Evolutionary conservation across 2,113 vertebrate species (phyloP).

Genomic region (Xiphias gladius): DNA sequence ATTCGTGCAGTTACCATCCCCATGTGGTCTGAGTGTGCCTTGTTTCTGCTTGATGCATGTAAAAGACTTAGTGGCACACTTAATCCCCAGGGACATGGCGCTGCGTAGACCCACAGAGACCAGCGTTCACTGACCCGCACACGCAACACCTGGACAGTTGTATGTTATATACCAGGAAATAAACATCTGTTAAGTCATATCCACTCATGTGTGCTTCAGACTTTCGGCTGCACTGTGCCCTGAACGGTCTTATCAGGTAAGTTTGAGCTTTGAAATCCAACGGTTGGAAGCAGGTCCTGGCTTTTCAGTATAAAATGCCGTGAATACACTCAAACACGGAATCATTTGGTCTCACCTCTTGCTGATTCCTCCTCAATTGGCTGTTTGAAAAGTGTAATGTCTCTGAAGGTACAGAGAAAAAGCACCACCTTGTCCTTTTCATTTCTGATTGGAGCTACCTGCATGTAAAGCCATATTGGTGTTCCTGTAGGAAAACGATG

Average conservation of each 20-base stretch:
- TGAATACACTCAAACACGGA: background rate
- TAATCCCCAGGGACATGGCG: conserved; percentile 53
- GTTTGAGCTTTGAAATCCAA: background rate
- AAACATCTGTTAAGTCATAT: conserved; percentile 33
- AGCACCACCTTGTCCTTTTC: conserved; percentile 99
- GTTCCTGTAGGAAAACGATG: conserved; percentile 85
- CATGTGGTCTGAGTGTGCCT: conserved; percentile 38
- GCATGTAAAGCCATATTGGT: conserved; percentile 99
- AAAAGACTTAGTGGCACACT: conserved; percentile 49
- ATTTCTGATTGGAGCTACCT: conserved; percentile 98
- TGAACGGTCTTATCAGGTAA: conserved; percentile 2
- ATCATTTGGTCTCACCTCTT: conserved; percentile 87
- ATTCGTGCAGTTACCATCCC: conserved; percentile 20
- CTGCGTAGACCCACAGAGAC: conserved; percentile 47
- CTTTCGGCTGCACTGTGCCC: conserved; percentile 5
- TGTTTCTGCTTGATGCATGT: conserved; percentile 57
- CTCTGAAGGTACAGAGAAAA: conserved; percentile 98
- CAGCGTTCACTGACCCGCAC: conserved; percentile 70
- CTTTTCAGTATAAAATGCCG: background rate
- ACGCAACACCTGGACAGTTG: conserved; percentile 74
- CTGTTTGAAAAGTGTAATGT: conserved; percentile 98
- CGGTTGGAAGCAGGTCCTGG: background rate
- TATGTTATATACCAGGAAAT: conserved; percentile 52
- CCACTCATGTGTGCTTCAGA: conserved; percentile 35
- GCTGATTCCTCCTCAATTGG: conserved; percentile 96